Evolutionary conservation across 2,888 invertebrate genomes (phyloP), one percentile per base, ranked within the genome.

Genomic region (Nephrotoma guestfalica): DNA sequence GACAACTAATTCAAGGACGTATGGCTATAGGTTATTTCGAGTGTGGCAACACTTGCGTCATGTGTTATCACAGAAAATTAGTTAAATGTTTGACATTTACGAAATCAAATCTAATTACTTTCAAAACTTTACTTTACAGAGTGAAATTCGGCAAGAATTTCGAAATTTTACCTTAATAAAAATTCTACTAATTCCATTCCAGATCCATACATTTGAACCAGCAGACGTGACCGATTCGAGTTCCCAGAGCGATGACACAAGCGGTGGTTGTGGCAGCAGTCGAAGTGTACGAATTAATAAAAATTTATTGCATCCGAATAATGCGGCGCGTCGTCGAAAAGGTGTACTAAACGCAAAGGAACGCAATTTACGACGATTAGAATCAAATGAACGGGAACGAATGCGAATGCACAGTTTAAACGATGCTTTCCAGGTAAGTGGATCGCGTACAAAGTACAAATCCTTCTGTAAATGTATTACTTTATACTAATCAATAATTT

Each of bases 401-500:
- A 96, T 97, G 95, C 93, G 97, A 89, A 97, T 97, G 97, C 97
- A 97, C 91, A 96, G 96, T 86, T 93, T 97, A 87, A 97, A 97
- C 90, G 96, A 97, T 90, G 97, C 97, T 15, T 97, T 97, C 91
- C 96, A 97, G 94, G 96, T 96, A 91, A 90, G 91, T 88, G 2
- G 3, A 71, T 47, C 30, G 1, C 4, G 47, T 47, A 47, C 47
- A 47, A 47, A 47, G 9, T 47, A 13, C 47, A 47, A 9, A 47
- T 13, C 47, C n/a, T 2, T 3, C 47, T 47, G 2, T 47, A 47
- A 47, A 11, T 1, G 18, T 15, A 86, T 51, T 83, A 51, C n/a
- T 51, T 85, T 83, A 83, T 47, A 41, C 15, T 45, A 83, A 71
- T 45, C 4, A 11, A 47, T 6, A 18, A n/a, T 86, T 47, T 41